Conservation (phyloP, 2,113 vertebrate genomes). For the Turdus rufiventris region DNA sequence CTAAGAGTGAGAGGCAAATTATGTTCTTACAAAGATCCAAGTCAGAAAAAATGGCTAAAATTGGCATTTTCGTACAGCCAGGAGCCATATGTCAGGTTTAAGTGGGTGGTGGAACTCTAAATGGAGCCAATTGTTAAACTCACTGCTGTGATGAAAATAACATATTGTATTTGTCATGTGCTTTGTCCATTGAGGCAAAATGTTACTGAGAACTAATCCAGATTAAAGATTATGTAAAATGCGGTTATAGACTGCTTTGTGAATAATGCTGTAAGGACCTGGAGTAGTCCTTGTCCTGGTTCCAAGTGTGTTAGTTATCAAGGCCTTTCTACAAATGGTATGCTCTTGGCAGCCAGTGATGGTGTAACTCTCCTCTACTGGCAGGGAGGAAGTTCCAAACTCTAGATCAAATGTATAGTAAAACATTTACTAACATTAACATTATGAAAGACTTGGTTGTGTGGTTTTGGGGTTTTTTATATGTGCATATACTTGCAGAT, state of each 20-base stretch:
- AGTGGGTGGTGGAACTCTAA: background rate
- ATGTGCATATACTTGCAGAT: background rate
- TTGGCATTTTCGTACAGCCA: background rate
- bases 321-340: background rate
- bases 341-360: background rate
- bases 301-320: background rate
- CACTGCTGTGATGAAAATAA: background rate
- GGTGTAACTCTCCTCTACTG: background rate
- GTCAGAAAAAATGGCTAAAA: background rate
- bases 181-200: background rate
- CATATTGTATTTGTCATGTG: background rate
- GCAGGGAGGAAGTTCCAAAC: background rate
- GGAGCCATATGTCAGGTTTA: background rate
- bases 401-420: background rate
- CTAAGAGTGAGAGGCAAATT: background rate
- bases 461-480: background rate
- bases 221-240: background rate
- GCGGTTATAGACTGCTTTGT: background rate
- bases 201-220: background rate
- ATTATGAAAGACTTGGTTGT: background rate
- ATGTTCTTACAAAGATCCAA: background rate
- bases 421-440: background rate
- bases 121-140: background rate
- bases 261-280: background rate
- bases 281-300: background rate